Evolutionary conservation across 2,888 invertebrate species (phyloP).

Genomic region (Phanerotoma sp.): DNA sequence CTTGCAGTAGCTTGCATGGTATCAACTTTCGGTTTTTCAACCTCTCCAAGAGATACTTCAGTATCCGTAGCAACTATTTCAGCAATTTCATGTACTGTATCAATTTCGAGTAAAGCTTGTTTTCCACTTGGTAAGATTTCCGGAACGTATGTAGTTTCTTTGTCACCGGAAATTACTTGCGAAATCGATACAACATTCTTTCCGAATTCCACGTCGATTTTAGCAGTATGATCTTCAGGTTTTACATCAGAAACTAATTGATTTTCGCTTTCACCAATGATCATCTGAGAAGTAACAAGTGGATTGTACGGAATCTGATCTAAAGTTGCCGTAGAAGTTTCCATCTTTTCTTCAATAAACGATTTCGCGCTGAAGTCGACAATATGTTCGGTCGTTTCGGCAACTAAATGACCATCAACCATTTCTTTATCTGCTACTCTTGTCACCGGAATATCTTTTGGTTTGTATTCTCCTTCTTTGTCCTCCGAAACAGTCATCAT

Average conservation of each 20-base stretch:
- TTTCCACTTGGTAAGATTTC: conserved; percentile 40
- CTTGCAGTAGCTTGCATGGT: conserved; percentile 33
- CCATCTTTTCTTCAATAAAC: conserved; percentile 44
- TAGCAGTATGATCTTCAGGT: conserved; percentile 56
- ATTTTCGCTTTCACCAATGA: conserved; percentile 61
- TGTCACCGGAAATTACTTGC: conserved; percentile 59
- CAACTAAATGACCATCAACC: conserved; percentile 42
- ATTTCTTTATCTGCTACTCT: conserved; percentile 42
- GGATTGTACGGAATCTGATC: conserved; percentile 57
- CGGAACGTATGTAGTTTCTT: conserved; percentile 51
- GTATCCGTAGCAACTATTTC: conserved; percentile 55
- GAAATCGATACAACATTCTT: conserved; percentile 58
- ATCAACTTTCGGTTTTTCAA: conserved; percentile 36
- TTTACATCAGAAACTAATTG: conserved; percentile 47
- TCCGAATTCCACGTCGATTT: conserved; percentile 60
- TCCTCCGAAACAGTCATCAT: conserved; percentile 55
- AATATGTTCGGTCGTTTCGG: conserved; percentile 52
- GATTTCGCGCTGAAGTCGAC: conserved; percentile 51
- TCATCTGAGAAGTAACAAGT: conserved; percentile 59
- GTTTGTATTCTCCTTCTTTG: conserved; percentile 58
- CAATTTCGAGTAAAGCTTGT: conserved; percentile 39
- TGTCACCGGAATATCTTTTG: conserved; percentile 52
- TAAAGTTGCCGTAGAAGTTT: conserved; percentile 44
- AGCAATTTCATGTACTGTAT: conserved; percentile 53
- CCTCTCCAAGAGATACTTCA: conserved; percentile 44